Evolutionary conservation across 2,888 invertebrate species (phyloP).

Genomic region (Rhogogaster chlorosoma): DNA sequence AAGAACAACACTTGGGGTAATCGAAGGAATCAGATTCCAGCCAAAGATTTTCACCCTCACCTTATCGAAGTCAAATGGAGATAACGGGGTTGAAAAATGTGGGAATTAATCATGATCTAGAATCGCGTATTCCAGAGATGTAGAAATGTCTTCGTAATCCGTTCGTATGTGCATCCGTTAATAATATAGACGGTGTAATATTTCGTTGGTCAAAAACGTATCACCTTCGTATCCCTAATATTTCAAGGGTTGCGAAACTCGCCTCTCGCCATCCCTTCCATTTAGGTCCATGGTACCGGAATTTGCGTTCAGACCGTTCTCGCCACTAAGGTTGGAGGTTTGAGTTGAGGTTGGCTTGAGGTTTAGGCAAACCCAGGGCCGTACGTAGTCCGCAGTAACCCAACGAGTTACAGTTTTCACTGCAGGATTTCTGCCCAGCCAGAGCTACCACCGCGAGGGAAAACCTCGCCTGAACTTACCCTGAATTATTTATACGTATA

Average conservation of each 20-base stretch:
- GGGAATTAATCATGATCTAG: no score
- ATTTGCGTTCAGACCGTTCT: constrained; percentile 42
- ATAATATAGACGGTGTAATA: not conserved
- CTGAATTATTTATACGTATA: constrained; percentile 32
- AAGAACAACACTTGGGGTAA: no score
- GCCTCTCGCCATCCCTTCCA: constrained; percentile 19
- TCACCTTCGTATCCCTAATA: constrained; percentile 32
- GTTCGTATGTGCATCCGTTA: not conserved
- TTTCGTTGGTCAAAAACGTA: constrained; percentile 21
- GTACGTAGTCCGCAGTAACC: not conserved
- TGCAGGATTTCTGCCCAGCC: not conserved
- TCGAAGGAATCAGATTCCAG: not conserved
- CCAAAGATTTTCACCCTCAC: no score
- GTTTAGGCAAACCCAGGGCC: constrained; percentile 23
- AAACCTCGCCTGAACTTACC: not conserved
- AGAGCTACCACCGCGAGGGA: not conserved
- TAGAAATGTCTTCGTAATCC: not conserved
- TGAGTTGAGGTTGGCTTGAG: constrained; percentile 44
- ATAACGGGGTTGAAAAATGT: no score
- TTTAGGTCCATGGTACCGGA: not conserved
- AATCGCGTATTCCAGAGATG: not conserved
- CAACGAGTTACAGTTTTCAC: constrained; percentile 25
- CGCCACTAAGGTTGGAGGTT: constrained; percentile 8
- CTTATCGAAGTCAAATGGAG: no score
- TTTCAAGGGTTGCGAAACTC: constrained; percentile 15